Evolutionary conservation across 1,140 invertebrate species (phyloP), one percentile per base, ranked within the genome.

Genomic region (Plodia interpunctella): DNA sequence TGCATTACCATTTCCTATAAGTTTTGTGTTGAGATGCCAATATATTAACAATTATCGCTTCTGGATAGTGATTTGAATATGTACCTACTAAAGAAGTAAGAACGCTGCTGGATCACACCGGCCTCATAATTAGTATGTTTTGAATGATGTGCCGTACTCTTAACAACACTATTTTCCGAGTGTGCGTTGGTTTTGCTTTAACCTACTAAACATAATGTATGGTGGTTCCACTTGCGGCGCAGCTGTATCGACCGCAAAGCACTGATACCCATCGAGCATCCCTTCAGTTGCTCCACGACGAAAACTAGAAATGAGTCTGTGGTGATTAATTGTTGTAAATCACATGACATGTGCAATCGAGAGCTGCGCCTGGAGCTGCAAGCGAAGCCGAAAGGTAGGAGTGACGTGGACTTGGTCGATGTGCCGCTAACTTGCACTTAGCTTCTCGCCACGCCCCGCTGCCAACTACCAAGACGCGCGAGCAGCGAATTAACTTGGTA

Each of bases 291-390:
- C 77, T 84, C 86, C 71, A 80, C 86, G 62, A 83, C 82, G 70
- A 83, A 72, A 81, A 77, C 70, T 80, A 85, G 76, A 76, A 88
- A 88, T 82, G 83, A 86, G 59, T 86, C 83, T 54, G 78, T 87
- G 76, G 76, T 82, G 75, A 88, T 88, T 76, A 69, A 83, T 71
- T 88, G 86, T 87, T 88, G 86, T 82, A 75, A 84, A 30, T 70
- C 83, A 65, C 79, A 77, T 73, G 90, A 91, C 80, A 91, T 88
- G 90, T 92, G 91, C 87, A 92, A 92, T 81, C 81, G 73, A 64
- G 71, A 87, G 55, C 81, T 91, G 69, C 83, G 70, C 59, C 84
- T 90, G 76, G 74, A 88, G 68, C 83, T 91, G 72, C 86, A 78
- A 65, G 74, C 76, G 72, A 85, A 82, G 75, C 80, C 87, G 66